Evolutionary conservation across 2,888 invertebrate genomes (phyloP), one percentile per base, ranked within the genome.

Genomic region (Synergus umbraculus): DNA sequence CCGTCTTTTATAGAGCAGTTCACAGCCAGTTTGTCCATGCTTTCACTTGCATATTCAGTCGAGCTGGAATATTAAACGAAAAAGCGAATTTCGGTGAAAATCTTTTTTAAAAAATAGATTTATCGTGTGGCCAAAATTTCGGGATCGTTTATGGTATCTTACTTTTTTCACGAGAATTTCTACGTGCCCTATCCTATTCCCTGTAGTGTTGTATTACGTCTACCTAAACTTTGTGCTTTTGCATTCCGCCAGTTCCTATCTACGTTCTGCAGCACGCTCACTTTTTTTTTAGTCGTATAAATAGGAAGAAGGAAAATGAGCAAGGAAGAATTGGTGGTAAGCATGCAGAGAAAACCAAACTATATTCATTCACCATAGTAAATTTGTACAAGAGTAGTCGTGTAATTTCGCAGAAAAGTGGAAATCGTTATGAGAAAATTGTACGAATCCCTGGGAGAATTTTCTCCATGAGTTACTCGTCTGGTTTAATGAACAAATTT

Each of bases 381-480:
- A 29, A 54, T 73, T 49, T 73, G 73, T 73, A 54, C 37, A 73
- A 73, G 73, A 73, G 49, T 41, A 54, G 54, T 54, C n/a, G 37
- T 54, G 54, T 73, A 54, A 73, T 73, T 73, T 54, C n/a, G 37
- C 37, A n/a, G 49, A 73, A 54, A 73, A 73, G 73, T 54, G 37
- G 73, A 73, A 54, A 73, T 73, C 54, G 54, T 73, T 73, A 73
- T 73, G 73, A 73, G 73, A 49, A 37, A 29, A 69, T 69, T 69
- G 69, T 54, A 69, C 29, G 29, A 49, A 69, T 49, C 69, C 49
- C 69, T 69, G 29, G 29, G 69, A 69, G 29, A 69, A 69, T 29
- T 67, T 69, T 69, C 69, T 69, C n/a, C 29, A 49, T 29, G 49
- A 69, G 37, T 69, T 54, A 69, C 29, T 49, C 49, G 49, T 15